Base-by-base conservation (phyloP, 2,797 vertebrate species). In the Salarias fasciatus region DNA sequence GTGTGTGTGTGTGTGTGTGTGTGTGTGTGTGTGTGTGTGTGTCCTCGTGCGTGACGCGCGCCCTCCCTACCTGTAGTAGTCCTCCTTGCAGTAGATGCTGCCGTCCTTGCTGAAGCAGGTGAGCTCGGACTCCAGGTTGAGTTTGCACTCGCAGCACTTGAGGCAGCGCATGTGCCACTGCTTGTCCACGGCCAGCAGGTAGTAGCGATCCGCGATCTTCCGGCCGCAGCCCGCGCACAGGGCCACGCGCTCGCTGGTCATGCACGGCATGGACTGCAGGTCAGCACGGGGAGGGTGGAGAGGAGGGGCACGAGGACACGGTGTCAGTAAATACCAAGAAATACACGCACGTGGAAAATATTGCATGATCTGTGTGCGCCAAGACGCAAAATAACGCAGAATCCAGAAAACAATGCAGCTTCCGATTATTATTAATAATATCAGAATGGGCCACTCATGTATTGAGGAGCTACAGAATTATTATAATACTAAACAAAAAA, bases 101-200 rank as follows among this genome's bases (percentile, higher is more conserved):
- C 97, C 97, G 76, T 99, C 97, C 81, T 99, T 99, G 91, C 96
- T 98, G 92, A 99, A 99, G 89, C 97, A 98, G 91, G 97, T 99
- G 90, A 99, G 96, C 82, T 99, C 97, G 0, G 96, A 99, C 88
- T 99, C 97, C 94, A 99, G 93, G 91, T 97, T 96, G 68, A 98
- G 95, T 84, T 98, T 98, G 68, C 97, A 99, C 75, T 99, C 97
- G 47, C 97, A 99, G 90, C 97, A 99, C 87, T 97, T 97, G 44
- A 99, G 93, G 87, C 97, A 99, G 77, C 96, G 95, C 97, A 99
- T 99, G 92, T 99, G 97, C 97, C 96, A 99, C 93, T 98, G 96
- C 11, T 98, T 98, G 87, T 99, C 97, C 91, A 99, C 97, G 9
- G 97, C 97, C 88, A 99, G 95, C 86, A 99, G 94, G 90, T 99